Evolutionary conservation across 2,797 vertebrate species (phyloP).

Genomic region (Pampus argenteus): DNA sequence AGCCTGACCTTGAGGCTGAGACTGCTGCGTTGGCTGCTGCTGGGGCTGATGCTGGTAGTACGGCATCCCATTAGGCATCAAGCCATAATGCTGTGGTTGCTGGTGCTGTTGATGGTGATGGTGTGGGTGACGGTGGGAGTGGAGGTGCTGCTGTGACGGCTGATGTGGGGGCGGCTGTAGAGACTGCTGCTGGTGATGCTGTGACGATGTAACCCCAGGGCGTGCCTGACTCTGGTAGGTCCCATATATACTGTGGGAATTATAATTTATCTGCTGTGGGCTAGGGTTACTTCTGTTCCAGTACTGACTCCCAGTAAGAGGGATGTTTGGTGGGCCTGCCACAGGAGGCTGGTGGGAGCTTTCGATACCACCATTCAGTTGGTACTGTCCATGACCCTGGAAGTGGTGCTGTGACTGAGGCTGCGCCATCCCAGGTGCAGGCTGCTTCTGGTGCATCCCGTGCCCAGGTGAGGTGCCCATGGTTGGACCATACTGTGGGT

Average conservation of each 20-base stretch:
- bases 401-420: conserved; percentile 88
- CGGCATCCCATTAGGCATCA: conserved; percentile 86
- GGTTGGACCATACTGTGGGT: conserved; percentile 86
- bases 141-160: conserved; percentile 79
- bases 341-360: conserved; percentile 84
- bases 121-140: conserved; percentile 77
- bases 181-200: conserved; percentile 83
- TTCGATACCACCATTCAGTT: conserved; percentile 89
- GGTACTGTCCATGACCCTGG: conserved; percentile 89
- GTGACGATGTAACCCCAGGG: conserved; percentile 82
- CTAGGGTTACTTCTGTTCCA: conserved; percentile 89
- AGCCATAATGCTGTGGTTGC: conserved; percentile 83
- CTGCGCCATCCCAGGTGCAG: conserved; percentile 80
- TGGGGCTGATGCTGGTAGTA: conserved; percentile 85
- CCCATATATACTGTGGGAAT: conserved; percentile 83
- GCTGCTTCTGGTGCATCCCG: conserved; percentile 90
- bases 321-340: conserved; percentile 85
- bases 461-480: conserved; percentile 79
- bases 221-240: conserved; percentile 86
- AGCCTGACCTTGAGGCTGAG: conserved; percentile 73
- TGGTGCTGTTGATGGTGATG: conserved; percentile 82
- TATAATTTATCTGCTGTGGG: conserved; percentile 87
- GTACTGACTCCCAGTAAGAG: conserved; percentile 86
- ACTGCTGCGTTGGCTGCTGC: conserved; percentile 69
- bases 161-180: conserved; percentile 73